Percentiles rank a stretch among this genome's conserved stretches.
Evolutionary conservation across 2,797 vertebrate species (phyloP).

Genomic region (Lophius americanus): DNA sequence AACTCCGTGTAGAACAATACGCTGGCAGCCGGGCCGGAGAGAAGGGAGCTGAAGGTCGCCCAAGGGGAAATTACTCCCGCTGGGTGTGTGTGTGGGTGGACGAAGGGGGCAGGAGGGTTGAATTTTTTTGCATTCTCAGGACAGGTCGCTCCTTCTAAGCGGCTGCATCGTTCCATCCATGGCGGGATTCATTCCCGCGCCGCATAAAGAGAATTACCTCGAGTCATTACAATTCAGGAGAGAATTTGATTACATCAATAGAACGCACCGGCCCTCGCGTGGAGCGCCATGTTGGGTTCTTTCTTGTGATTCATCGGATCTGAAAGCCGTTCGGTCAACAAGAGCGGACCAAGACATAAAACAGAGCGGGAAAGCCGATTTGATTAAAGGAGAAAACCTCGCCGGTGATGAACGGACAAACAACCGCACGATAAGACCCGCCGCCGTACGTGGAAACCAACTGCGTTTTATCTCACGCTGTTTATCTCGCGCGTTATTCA

Average conservation of each 20-base stretch:
- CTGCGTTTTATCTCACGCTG: too few relatives aligned
- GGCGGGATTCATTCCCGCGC: slow-evolving; percentile 30
- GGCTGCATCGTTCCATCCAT: neutral
- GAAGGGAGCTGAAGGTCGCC: slow-evolving; percentile 42
- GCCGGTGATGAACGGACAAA: too few relatives aligned
- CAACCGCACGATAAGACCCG: too few relatives aligned
- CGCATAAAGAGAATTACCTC: slow-evolving; percentile 17
- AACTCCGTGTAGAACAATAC: slow-evolving; percentile 49
- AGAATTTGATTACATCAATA: slow-evolving; percentile 19
- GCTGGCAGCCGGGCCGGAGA: slow-evolving; percentile 44
- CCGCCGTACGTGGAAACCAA: too few relatives aligned
- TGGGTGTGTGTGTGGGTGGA: slow-evolving; percentile 14
- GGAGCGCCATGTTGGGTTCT: neutral
- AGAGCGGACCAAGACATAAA: neutral
- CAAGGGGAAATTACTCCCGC: slow-evolving; percentile 55
- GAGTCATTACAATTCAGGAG: slow-evolving; percentile 31
- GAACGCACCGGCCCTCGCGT: slow-evolving; percentile 9
- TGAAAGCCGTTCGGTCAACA: slow-evolving; percentile 7
- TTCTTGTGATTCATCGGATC: slow-evolving; percentile 21
- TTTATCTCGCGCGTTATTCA: too few relatives aligned
- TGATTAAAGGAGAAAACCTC: too few relatives aligned
- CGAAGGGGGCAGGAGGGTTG: too few relatives aligned
- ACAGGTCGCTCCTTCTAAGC: neutral
- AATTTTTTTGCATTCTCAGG: too few relatives aligned
- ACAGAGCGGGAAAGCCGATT: too few relatives aligned